A percentile compares a stretch with the other conserved stretches of the same genome.
These are phyloP conservation scores for Danio aesculapii DNA, from an alignment of 2,797 vertebrate species.

Conservation along the genomic window DNA sequence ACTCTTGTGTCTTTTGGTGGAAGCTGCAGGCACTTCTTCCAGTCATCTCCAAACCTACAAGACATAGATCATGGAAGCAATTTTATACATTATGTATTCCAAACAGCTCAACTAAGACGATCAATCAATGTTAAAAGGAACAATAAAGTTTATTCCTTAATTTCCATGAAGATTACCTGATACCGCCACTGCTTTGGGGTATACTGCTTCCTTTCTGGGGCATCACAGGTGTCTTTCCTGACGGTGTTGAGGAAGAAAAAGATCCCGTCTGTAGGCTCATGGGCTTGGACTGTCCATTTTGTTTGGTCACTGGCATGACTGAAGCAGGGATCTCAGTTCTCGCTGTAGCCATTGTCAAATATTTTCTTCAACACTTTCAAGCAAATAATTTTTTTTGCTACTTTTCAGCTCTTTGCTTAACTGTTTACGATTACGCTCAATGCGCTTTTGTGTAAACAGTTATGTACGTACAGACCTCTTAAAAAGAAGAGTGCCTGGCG, in stretches of 20 bases:
- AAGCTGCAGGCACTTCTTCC: constrained; percentile 80
- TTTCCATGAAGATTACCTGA: constrained; percentile 70
- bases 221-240: constrained; percentile 51
- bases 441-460: constrained; percentile 64
- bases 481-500: constrained; percentile 74
- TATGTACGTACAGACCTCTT: constrained; percentile 71
- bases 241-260: constrained; percentile 61
- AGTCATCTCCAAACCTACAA: constrained; percentile 79
- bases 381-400: constrained; percentile 22
- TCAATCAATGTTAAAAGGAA: neutral
- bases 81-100: neutral
- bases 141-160: no score
- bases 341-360: constrained; percentile 74
- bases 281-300: constrained; percentile 74
- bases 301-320: constrained; percentile 74
- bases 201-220: constrained; percentile 69
- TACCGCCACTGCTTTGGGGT: constrained; percentile 74
- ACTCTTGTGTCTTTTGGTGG: constrained; percentile 78
- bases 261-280: constrained; percentile 59
- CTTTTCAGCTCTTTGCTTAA: constrained; percentile 23
- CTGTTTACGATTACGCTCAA: constrained; percentile 43
- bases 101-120: neutral
- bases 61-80: neutral
- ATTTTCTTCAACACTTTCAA: neutral
- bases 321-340: constrained; percentile 76